Conservation (phyloP, 2,797 vertebrate genomes). For the Poeciliopsis turneri region DNA sequence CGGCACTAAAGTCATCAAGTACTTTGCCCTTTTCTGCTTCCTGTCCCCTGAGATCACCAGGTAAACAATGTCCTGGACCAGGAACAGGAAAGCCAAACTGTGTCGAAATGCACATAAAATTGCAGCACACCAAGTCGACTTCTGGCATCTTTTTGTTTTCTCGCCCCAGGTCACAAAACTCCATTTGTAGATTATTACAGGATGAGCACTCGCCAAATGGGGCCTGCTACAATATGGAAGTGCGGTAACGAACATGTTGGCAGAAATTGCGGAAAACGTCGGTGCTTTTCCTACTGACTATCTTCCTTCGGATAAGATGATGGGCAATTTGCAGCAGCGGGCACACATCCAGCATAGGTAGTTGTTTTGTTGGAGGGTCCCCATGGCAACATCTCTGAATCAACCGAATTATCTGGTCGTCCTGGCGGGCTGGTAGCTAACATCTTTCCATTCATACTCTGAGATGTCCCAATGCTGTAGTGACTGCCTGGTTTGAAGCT, state of each 20-base stretch:
- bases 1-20: slow-evolving; percentile 51
- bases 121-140: slow-evolving; percentile 3
- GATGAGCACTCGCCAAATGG: background rate
- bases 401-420: background rate
- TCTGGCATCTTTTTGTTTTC: background rate
- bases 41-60: slow-evolving; percentile 34
- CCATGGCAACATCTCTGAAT: background rate
- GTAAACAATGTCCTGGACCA: slow-evolving; percentile 42
- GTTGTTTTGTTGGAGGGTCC: background rate
- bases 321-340: background rate
- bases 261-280: background rate
- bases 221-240: background rate
- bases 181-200: background rate
- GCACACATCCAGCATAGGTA: background rate
- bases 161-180: background rate
- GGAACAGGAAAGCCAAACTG: slow-evolving; percentile 43
- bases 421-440: background rate
- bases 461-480: background rate
- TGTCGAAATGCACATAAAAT: slow-evolving; percentile 16
- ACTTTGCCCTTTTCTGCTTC: slow-evolving; percentile 60
- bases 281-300: background rate
- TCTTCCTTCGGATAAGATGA: background rate
- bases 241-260: background rate
- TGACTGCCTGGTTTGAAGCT: background rate
- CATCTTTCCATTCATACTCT: background rate